Percentiles rank a stretch among this genome's conserved stretches.
phyloP scores from a whole-genome alignment of 2,797 vertebrate genomes.

The Diglossa cyanea region DNA sequence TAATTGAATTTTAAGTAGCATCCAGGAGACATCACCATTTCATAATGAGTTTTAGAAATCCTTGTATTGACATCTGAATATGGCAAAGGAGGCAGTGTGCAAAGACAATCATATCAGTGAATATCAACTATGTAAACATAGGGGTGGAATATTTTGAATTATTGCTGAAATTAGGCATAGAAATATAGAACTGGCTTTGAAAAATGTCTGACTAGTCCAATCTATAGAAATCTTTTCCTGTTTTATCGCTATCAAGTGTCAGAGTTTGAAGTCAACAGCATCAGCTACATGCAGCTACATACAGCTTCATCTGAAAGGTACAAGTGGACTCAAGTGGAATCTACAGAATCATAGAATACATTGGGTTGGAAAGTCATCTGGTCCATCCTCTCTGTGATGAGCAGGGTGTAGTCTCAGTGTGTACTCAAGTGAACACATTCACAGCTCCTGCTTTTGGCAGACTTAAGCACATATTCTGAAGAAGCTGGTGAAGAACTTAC shows the following conservation, averaged over 20 bases:
- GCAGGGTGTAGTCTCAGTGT: neutral
- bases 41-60: neutral
- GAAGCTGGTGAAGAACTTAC: neutral
- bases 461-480: neutral
- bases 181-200: neutral
- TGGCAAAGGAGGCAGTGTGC: neutral
- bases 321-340: neutral
- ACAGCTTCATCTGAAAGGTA: neutral
- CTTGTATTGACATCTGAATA: neutral
- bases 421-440: neutral
- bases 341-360: neutral
- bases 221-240: neutral
- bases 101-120: neutral
- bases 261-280: neutral
- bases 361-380: neutral
- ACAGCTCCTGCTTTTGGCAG: neutral
- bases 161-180: neutral
- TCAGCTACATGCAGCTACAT: neutral
- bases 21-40: neutral
- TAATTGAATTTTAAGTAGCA: neutral
- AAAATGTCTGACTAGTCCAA: neutral
- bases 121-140: neutral
- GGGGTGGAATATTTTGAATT: neutral
- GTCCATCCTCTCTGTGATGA: accelerated
- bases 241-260: neutral